phyloP scores from a whole-genome alignment of 2,888 invertebrate species.

The Ellobium chinense region DNA sequence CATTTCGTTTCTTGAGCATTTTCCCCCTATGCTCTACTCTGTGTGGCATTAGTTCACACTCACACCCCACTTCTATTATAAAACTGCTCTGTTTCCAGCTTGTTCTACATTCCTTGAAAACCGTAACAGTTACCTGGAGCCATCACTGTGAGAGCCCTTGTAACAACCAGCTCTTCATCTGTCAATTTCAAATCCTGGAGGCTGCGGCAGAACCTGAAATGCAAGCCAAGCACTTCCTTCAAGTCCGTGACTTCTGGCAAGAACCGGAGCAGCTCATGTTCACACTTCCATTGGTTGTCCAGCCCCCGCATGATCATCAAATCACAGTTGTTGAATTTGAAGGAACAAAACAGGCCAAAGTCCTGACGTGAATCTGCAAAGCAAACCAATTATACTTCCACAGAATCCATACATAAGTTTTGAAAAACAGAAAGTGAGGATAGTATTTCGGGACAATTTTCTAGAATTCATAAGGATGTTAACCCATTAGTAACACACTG shows the following conservation, averaged over 20 bases:
- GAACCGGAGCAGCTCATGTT: background rate
- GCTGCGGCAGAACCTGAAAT: slow-evolving; percentile 2
- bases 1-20: too few species aligned
- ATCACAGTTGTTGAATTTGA: slow-evolving; percentile 4
- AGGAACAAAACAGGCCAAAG: slow-evolving; percentile 5
- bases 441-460: too few species aligned
- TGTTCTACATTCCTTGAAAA: too few species aligned
- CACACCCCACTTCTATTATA: too few species aligned
- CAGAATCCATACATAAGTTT: too few species aligned
- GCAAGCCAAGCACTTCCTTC: slow-evolving; percentile 2
- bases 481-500: too few species aligned
- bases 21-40: too few species aligned
- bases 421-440: too few species aligned
- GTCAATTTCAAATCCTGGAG: slow-evolving; percentile 28
- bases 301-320: slow-evolving; percentile 1
- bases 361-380: slow-evolving; percentile 39
- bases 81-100: too few species aligned
- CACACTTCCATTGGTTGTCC: slow-evolving; percentile 31
- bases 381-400: background rate
- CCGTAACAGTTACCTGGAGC: slow-evolving; percentile 39
- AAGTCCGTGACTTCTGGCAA: background rate
- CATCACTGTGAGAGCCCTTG: slow-evolving; percentile 25
- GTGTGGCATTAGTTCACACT: too few species aligned
- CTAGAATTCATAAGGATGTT: too few species aligned
- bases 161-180: slow-evolving; percentile 23